Percentiles rank a stretch among this genome's conserved stretches.
Conservation (phyloP, 2,888 invertebrate species). For the Zele albiditarsus region DNA sequence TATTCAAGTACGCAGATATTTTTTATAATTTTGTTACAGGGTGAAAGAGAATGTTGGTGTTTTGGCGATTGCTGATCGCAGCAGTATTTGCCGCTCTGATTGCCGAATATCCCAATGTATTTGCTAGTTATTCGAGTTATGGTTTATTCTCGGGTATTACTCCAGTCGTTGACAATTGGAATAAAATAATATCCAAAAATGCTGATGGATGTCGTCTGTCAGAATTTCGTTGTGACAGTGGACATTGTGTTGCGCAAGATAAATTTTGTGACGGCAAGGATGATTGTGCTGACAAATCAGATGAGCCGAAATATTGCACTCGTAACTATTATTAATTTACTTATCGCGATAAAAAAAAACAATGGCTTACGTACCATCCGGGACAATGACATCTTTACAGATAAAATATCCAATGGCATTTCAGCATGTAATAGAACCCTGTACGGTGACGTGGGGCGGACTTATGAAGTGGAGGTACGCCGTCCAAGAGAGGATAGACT, state of each 20-base stretch:
- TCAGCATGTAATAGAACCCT: slow-evolving; percentile 89
- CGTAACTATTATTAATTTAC: slow-evolving; percentile 77
- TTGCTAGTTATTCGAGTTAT: slow-evolving; percentile 60
- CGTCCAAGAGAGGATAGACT: slow-evolving; percentile 83
- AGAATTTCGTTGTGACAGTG: slow-evolving; percentile 73
- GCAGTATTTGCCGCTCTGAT: slow-evolving; percentile 69
- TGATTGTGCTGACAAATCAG: slow-evolving; percentile 86
- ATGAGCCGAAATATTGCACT: slow-evolving; percentile 84
- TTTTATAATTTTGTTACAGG: slow-evolving; percentile 50
- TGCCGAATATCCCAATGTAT: slow-evolving; percentile 57
- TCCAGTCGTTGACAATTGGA: slow-evolving; percentile 48
- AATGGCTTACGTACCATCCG: neutral
- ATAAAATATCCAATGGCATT: slow-evolving; percentile 20
- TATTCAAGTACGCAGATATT: neutral
- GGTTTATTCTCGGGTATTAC: slow-evolving; percentile 55
- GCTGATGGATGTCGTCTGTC: slow-evolving; percentile 72
- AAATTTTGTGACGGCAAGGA: slow-evolving; percentile 86
- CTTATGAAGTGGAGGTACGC: slow-evolving; percentile 85
- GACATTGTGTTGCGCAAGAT: slow-evolving; percentile 81
- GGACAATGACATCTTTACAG: neutral
- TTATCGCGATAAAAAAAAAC: slow-evolving; percentile 9
- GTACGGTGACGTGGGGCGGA: slow-evolving; percentile 86
- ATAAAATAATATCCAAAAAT: slow-evolving; percentile 44
- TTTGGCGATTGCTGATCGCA: slow-evolving; percentile 71
- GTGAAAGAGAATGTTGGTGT: slow-evolving; percentile 71